Conservation (phyloP, 2,888 invertebrate genomes). For the Drosophila mayaguana region DNA sequence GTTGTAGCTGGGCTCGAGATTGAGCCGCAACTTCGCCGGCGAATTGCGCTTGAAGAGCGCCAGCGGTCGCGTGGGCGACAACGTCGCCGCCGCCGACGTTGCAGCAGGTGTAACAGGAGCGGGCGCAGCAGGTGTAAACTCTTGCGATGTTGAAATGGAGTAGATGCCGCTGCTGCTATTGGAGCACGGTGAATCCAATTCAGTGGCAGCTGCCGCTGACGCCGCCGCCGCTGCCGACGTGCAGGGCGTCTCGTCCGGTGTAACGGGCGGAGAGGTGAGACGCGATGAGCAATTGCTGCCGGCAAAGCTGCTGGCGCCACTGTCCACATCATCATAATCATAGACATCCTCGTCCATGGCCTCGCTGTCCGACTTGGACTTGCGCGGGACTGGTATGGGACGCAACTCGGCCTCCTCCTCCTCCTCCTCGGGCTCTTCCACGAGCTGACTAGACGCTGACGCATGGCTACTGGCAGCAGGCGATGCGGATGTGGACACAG, state of each 20-base stretch:
- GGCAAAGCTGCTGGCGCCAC: conserved; percentile 70
- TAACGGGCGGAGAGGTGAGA: conserved; percentile 81
- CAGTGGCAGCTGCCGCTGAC: conserved; percentile 43
- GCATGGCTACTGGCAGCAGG: conserved; percentile 16
- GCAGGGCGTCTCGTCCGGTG: conserved; percentile 78
- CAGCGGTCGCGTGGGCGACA: conserved; percentile 68
- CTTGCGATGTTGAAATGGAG: conserved; percentile 31
- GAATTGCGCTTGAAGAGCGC: conserved; percentile 80
- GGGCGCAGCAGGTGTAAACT: conserved; percentile 30
- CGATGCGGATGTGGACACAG: conserved; percentile 29
- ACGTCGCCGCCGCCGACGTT: conserved; percentile 46
- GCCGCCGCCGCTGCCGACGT: conserved; percentile 59
- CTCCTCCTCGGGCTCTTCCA: conserved; percentile 67
- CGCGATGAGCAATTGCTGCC: conserved; percentile 81
- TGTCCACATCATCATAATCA: conserved; percentile 73
- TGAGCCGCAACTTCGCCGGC: conserved; percentile 81
- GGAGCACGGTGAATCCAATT: conserved; percentile 71
- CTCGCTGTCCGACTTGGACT: conserved; percentile 75
- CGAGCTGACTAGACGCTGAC: conserved; percentile 64
- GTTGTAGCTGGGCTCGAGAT: conserved; percentile 74
- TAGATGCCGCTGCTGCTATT: conserved; percentile 63
- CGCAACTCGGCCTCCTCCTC: background rate
- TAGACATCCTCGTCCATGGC: conserved; percentile 77
- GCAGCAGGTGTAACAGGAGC: conserved; percentile 15
- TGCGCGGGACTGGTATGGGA: conserved; percentile 31